Percentiles rank a stretch among this genome's conserved stretches.
Conservation (phyloP, 2,888 invertebrate genomes). For the Dasypogon diadema region DNA sequence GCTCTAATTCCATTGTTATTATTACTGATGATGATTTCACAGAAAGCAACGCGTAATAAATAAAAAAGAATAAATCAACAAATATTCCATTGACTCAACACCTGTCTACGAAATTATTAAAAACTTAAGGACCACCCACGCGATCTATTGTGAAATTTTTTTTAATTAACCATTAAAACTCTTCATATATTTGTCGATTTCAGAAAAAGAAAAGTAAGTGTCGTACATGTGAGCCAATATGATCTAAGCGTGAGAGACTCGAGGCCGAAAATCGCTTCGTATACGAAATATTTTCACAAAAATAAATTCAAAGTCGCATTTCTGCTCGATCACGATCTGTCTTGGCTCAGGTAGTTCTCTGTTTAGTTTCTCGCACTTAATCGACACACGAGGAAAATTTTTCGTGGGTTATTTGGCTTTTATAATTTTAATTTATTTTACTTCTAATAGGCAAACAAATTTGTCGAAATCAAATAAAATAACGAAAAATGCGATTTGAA, state of each 20-base stretch:
- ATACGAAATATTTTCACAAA: conserved; percentile 14
- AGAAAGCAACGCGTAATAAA: conserved; percentile 6
- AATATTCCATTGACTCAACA: conserved; percentile 14
- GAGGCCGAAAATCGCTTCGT: conserved; percentile 34
- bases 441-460: neutral
- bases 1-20: too few species aligned
- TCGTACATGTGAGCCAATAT: conserved; percentile 8
- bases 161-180: conserved; percentile 27
- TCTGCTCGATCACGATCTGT: conserved; percentile 25
- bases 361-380: conserved; percentile 18
- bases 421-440: neutral
- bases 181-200: neutral
- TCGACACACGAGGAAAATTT: neutral
- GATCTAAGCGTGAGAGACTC: conserved; percentile 15
- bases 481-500: conserved; percentile 32
- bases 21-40: conserved; percentile 21
- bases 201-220: neutral
- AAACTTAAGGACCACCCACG: conserved; percentile 31
- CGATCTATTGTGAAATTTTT: neutral
- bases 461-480: neutral
- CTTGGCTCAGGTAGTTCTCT: neutral
- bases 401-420: conserved; percentile 4
- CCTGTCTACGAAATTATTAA: conserved; percentile 18
- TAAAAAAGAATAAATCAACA: neutral
- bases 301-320: conserved; percentile 46